Conservation (phyloP, 2,888 invertebrate genomes). For the Eupithecia exiguata region DNA sequence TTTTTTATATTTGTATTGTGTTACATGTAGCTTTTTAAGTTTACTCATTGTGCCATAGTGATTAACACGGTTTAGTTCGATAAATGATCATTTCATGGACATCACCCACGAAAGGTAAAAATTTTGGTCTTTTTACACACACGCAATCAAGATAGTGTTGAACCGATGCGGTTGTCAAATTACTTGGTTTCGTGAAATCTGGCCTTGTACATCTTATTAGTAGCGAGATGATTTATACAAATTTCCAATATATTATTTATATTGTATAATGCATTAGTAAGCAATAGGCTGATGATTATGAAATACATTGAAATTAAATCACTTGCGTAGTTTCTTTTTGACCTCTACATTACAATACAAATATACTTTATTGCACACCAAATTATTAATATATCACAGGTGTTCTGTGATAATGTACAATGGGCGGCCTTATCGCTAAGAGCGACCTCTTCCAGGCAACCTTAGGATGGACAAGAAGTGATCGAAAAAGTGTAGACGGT, state of each 20-base stretch:
- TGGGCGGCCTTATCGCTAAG: too few species aligned
- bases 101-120: background rate
- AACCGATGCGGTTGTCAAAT: background rate
- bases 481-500: too few species aligned
- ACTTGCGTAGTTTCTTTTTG: background rate
- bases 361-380: too few species aligned
- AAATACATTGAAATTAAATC: constrained; percentile 4
- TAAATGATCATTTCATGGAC: background rate
- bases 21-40: background rate
- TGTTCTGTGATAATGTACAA: too few species aligned
- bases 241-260: background rate
- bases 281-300: constrained; percentile 1
- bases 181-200: background rate
- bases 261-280: background rate
- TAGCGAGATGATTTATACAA: background rate
- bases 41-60: constrained; percentile 2
- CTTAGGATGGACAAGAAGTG: too few species aligned
- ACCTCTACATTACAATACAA: too few species aligned
- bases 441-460: too few species aligned
- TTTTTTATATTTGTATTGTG: background rate
- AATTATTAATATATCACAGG: too few species aligned
- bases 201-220: background rate
- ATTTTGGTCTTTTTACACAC: background rate
- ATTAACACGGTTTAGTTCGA: background rate
- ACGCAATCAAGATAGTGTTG: background rate